These are phyloP conservation scores for Parapristionchus giblindavisi DNA, from an alignment of 2,888 invertebrate species.

Conservation along the genomic window DNA sequence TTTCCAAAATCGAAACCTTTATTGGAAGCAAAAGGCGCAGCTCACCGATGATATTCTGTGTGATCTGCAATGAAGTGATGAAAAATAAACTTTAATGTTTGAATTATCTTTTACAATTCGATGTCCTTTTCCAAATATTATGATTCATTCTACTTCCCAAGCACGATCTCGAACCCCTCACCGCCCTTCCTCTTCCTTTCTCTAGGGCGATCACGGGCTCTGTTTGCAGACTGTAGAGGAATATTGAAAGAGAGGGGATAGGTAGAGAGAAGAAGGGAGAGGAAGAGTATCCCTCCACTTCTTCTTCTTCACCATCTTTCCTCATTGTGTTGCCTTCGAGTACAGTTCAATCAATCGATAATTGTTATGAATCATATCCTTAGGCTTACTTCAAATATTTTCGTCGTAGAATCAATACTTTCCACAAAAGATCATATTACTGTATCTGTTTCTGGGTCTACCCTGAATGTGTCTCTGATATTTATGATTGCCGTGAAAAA, in stretches of 20 bases:
- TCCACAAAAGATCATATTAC: no score
- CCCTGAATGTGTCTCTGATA: neutral
- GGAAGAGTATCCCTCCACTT: constrained; percentile 13
- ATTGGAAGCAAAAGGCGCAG: no score
- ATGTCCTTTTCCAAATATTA: no score
- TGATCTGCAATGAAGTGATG: no score
- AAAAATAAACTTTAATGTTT: no score
- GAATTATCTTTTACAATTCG: no score
- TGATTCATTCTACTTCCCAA: no score
- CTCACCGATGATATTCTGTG: no score
- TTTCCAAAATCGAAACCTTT: no score
- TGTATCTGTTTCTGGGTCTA: no score
- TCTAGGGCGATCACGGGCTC: constrained; percentile 26
- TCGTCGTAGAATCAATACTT: neutral
- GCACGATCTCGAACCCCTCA: neutral
- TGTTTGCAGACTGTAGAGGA: constrained; percentile 37
- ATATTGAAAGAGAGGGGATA: neutral
- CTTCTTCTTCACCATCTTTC: constrained; percentile 18
- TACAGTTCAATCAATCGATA: neutral
- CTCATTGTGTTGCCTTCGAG: neutral
- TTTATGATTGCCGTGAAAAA: no score
- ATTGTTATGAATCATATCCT: neutral
- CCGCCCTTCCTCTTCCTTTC: neutral
- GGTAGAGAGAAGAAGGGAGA: constrained; percentile 14
- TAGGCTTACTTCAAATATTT: neutral